These are phyloP conservation scores for Brachionus rubens DNA, from an alignment of 1,140 invertebrate genomes.

Conservation along the genomic window DNA sequence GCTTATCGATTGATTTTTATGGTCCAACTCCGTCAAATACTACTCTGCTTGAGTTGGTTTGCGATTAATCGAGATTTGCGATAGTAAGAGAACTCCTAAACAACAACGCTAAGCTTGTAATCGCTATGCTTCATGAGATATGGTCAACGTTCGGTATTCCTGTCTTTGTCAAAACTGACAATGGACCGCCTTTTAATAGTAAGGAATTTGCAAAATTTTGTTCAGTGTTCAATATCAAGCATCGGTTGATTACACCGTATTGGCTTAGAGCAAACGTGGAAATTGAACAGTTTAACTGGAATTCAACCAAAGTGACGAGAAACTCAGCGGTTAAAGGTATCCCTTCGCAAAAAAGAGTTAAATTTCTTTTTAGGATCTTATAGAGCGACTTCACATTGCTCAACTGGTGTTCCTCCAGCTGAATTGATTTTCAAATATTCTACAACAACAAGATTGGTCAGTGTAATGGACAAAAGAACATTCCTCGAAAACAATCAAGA, in stretches of 20 bases:
- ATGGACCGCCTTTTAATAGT: too few species aligned
- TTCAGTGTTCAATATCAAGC: too few species aligned
- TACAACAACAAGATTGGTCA: conserved; percentile 5
- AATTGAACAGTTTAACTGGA: conserved; percentile 45
- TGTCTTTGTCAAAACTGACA: too few species aligned
- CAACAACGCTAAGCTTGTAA: too few species aligned
- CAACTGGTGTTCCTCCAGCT: too few species aligned
- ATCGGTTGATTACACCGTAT: too few species aligned
- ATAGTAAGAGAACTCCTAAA: too few species aligned
- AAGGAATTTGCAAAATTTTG: too few species aligned
- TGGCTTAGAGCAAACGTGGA: conserved; percentile 48
- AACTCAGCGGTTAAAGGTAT: conserved; percentile 15
- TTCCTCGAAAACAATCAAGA: conserved; percentile 2
- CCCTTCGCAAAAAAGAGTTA: conserved; percentile 41
- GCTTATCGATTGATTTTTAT: conserved; percentile 52
- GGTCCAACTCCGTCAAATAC: conserved; percentile 50
- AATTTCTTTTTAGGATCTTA: conserved; percentile 13
- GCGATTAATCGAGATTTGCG: conserved; percentile 51
- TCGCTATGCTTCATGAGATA: too few species aligned
- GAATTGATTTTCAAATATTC: conserved; percentile 5
- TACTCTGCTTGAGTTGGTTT: conserved; percentile 50
- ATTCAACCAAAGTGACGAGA: conserved; percentile 31
- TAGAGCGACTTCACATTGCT: conserved; percentile 45
- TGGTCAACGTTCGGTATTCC: too few species aligned
- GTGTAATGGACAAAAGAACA: conserved; percentile 7